phyloP scores from a whole-genome alignment of 2,888 invertebrate species.

The Tenthredo distinguenda region DNA sequence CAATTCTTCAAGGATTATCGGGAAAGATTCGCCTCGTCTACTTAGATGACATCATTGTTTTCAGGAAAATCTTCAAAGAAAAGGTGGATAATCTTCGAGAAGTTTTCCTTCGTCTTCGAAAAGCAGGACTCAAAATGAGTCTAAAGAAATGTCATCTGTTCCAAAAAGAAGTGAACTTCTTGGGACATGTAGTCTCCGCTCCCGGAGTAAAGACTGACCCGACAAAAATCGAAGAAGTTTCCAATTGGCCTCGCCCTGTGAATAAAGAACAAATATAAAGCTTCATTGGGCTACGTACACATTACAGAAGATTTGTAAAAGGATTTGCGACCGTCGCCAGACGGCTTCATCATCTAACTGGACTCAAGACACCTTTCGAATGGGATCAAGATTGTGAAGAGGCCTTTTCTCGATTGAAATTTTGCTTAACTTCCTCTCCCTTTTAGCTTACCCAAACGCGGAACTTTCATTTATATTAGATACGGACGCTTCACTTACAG shows the following conservation, averaged over 20 bases:
- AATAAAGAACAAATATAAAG: conserved; percentile 56
- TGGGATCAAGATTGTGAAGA: conserved; percentile 3
- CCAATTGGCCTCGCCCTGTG: conserved; percentile 44
- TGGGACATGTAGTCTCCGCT: no score
- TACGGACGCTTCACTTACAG: conserved; percentile 56
- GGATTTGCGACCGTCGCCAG: conserved; percentile 11
- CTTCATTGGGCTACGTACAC: conserved; percentile 63
- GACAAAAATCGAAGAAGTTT: conserved; percentile 52
- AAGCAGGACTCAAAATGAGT: no score
- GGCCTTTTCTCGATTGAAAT: conserved; percentile 38
- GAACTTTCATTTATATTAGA: conserved; percentile 49
- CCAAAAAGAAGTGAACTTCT: no score
- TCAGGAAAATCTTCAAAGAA: no score
- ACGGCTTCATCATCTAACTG: conserved; percentile 31
- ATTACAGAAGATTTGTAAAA: conserved; percentile 55
- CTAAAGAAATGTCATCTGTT: no score
- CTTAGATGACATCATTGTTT: no score
- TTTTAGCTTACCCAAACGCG: conserved; percentile 43
- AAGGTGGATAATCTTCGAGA: no score
- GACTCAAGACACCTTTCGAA: conserved; percentile 20
- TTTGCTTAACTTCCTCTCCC: conserved; percentile 40
- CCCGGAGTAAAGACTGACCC: conserved; percentile 51
- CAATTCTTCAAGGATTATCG: conserved; percentile 53
- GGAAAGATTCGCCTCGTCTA: no score
- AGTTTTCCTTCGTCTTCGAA: no score